Evolutionary conservation across 2,797 vertebrate genomes (phyloP), one percentile per base, ranked within the genome.

Genomic region (Macropodus opercularis): DNA sequence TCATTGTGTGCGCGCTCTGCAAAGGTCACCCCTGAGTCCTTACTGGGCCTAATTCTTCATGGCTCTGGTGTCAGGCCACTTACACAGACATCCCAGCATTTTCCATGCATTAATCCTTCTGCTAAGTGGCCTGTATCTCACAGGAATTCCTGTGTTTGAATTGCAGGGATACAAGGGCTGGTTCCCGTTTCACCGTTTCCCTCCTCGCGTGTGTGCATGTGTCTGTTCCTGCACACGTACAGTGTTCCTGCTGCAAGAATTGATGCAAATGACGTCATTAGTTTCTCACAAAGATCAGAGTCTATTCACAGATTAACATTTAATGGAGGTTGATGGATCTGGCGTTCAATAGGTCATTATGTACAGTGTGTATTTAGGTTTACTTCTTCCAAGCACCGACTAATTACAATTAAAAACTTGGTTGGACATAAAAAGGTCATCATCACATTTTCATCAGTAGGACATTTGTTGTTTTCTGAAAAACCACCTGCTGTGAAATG

Each of bases 101-200:
- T 87, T 90, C 85, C 84, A 79, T 59, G 63, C 77, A 87, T 87
- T 84, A 79, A 84, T 88, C 63, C 14, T 81, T 29, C 38, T 34
- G 50, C 72, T 81, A 88, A 91, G 88, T 87, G 86, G 81, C 69
- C 61, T 79, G 84, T 80, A 82, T 81, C 84, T 74, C 68, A 62
- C 85, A 91, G 90, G 89, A 90, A 91, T 90, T 91, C 86, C 90
- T 89, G 84, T 89, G 85, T 88, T 91, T 86, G 74, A 85, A 53
- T 69, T 70, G 22, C 70, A 74, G 77, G 46, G 72, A 71, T 36
- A 39, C 48, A 57, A 60, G 56, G 72, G 63, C 78, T 60, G 39
- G 66, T 79, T 84, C 73, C 71, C 58, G 49, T 72, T 77, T 59
- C 42, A 63, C 57, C 3, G 44, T 65, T 85, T 86, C 54, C 78